phyloP scores from a whole-genome alignment of 1,140 invertebrate genomes.

The Maniola jurtina region DNA sequence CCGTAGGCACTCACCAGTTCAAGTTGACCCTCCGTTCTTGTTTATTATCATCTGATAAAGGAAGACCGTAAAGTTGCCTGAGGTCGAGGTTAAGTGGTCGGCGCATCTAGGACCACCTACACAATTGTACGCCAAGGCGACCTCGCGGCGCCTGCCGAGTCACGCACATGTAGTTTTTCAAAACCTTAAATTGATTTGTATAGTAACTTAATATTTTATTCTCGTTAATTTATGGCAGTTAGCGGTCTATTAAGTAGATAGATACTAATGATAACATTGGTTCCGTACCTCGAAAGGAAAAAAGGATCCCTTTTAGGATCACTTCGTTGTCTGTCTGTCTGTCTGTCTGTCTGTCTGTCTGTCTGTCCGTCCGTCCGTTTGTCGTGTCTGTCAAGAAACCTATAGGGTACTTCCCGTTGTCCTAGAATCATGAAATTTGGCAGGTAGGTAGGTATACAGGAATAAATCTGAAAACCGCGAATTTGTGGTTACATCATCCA shows the following conservation, averaged over 20 bases:
- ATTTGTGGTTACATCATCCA: no score
- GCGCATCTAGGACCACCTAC: slow-evolving; percentile 66
- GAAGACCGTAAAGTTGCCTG: slow-evolving; percentile 42
- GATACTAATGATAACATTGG: no score
- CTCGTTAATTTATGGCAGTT: not conserved
- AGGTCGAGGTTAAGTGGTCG: slow-evolving; percentile 48
- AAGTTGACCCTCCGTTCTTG: slow-evolving; percentile 32
- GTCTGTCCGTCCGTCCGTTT: no score
- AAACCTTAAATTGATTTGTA: slow-evolving; percentile 31
- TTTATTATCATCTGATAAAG: slow-evolving; percentile 24
- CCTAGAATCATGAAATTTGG: no score
- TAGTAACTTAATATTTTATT: slow-evolving; percentile 22
- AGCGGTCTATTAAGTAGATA: not conserved
- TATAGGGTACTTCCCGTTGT: no score
- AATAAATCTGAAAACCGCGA: no score
- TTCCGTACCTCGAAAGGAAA: no score
- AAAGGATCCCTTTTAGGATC: no score
- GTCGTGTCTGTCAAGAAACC: no score
- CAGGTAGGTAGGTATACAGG: no score
- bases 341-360: no score
- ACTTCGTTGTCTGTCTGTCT: no score
- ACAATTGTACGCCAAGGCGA: slow-evolving; percentile 65
- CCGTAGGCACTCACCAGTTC: slow-evolving; percentile 55
- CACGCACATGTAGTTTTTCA: slow-evolving; percentile 73
- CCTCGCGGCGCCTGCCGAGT: slow-evolving; percentile 73